Evolutionary conservation across 2,113 vertebrate species (phyloP), one percentile per base, ranked within the genome.

Genomic region (Uria lomvia): DNA sequence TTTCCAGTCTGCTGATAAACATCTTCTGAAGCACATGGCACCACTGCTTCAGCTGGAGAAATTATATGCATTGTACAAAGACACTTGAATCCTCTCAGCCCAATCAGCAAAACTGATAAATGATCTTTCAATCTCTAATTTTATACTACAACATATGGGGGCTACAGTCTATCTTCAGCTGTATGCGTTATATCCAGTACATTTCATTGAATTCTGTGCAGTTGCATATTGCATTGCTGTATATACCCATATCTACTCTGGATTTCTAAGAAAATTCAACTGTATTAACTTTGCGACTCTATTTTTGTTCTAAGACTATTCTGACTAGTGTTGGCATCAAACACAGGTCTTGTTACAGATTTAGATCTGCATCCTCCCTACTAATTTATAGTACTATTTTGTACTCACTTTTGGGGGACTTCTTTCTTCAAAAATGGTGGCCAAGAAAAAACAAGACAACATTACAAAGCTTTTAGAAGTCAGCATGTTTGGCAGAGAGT

Each of bases 21-120:
- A 40, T 49, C 30, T 88, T 82, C 55, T 56, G 73, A 94, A 87
- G 55, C 30, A 76, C 34, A 30, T 27, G 59, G 32, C 32, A 89
- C 47, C 53, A 53, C 12, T 68, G 24, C 47, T 85, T 95, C 71
- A 93, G 66, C 75, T 84, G 63, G 30, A 95, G n/a, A 92, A 91
- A 88, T 78, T n/a, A 78, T 7, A 89, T 5, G 20, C 40, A 40
- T 94, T 92, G 82, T 65, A 86, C 59, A 71, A 75, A 90, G 79
- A 56, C 45, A 84, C 30, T 88, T 86, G 73, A 79, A 88, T 90
- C 22, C 40, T 80, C 87, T 78, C 45, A 86, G 75, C 52, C 56
- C 74, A 88, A 47, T 96, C 96, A 95, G 87, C 72, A 86, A 81
- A 96, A 92, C 52, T 50, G 70, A 68, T 76, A 91, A 92, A 60